Evolutionary conservation across 2,797 vertebrate species (phyloP), one percentile per base, ranked within the genome.

Genomic region (Falco naumanni): DNA sequence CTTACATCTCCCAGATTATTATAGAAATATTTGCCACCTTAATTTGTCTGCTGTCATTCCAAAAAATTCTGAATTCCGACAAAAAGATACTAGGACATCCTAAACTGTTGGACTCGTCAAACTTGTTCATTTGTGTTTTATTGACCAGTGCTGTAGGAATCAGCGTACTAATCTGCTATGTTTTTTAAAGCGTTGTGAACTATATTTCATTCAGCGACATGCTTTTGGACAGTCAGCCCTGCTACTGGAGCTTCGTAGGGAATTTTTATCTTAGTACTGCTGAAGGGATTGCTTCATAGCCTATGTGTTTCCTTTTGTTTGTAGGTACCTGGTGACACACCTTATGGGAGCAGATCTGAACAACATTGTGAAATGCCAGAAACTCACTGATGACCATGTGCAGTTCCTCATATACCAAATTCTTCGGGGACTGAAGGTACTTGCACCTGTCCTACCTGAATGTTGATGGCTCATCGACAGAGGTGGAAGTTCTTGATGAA

Each of bases 401-500:
- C 99, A 99, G 98, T 99, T 99, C 94, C 99, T 99, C 81, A 99
- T 99, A 97, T 99, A 99, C 97, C 99, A 99, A 94, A 99, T 99
- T 90, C 99, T 99, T 77, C 97, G 99, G 95, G 99, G 99, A 50
- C 97, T 99, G 90, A 99, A 99, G 99, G 99, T 99, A 96, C 48
- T 72, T 57, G 51, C 3, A 10, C n/a, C 37, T 18, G 24, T 63
- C 45, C 33, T 90, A 33, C 80, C 76, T 51, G 50, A 13, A 0
- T 24, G 16, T 16, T 14, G 43, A 6, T 75, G 59, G 48, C 50
- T 72, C 37, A 5, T 14, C 37, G 1, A 0, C 2, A 3, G 29
- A 53, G 33, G 3, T 59, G 56, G 37, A 31, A n/a, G 29, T 26
- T 84, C 37, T 59, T 33, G 16, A 12, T 56, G n/a, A 37, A 2